Evolutionary conservation across 2,888 invertebrate species (phyloP).

Genomic region (Schizaphis graminum): DNA sequence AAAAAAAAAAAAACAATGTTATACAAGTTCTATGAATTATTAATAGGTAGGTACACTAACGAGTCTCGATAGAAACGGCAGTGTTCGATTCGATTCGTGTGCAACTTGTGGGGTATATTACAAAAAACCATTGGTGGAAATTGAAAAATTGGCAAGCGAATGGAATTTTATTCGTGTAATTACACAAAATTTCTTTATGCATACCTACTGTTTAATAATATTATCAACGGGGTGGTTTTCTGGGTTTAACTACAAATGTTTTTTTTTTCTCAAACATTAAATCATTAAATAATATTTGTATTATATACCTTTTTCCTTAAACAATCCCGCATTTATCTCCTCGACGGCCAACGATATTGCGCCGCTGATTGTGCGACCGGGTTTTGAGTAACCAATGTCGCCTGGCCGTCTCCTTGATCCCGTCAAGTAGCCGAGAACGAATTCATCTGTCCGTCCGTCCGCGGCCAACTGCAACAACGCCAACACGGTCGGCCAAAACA

Average conservation of each 20-base stretch:
- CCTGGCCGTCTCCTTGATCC: conserved; percentile 85
- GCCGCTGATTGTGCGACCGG: conserved; percentile 82
- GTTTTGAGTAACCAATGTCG: conserved; percentile 84
- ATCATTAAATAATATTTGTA: not conserved
- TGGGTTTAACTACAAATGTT: not conserved
- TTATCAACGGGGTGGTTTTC: not conserved
- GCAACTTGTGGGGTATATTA: not conserved
- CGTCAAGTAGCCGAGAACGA: conserved; percentile 86
- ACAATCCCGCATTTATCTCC: conserved; percentile 75
- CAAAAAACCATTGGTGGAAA: not conserved
- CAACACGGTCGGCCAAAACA: conserved; percentile 57
- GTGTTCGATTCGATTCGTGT: not conserved
- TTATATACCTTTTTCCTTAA: conserved; percentile 67
- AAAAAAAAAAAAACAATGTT: not conserved
- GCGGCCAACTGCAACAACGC: conserved; percentile 55
- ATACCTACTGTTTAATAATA: not conserved
- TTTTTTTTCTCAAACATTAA: not conserved
- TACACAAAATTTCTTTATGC: not conserved
- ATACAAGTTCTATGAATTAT: not conserved
- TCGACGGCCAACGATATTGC: conserved; percentile 90
- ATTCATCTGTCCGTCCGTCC: conserved; percentile 71
- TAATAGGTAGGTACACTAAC: not conserved
- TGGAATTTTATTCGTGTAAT: not conserved
- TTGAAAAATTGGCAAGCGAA: not conserved
- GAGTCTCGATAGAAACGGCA: not conserved